phyloP scores from a whole-genome alignment of 2,888 invertebrate genomes.

The Cantharis nigra region DNA sequence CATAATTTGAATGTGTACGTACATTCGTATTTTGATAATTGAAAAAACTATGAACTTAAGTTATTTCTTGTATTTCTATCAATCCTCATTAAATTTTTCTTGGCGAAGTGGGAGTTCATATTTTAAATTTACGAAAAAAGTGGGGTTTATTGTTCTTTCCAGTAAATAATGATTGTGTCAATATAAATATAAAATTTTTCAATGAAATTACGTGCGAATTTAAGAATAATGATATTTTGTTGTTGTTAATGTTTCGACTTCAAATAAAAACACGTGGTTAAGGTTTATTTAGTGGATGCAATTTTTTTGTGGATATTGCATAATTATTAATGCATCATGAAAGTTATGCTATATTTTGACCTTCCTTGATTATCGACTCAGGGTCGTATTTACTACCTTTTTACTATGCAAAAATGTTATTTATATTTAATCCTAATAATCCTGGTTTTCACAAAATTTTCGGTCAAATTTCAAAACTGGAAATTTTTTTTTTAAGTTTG shows the following conservation, averaged over 20 bases:
- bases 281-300: background rate
- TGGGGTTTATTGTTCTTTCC: background rate
- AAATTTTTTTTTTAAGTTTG: background rate
- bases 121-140: background rate
- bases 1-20: background rate
- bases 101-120: constrained; percentile 6
- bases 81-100: constrained; percentile 3
- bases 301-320: constrained; percentile 6
- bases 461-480: background rate
- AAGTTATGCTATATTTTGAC: constrained; percentile 16
- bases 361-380: constrained; percentile 7
- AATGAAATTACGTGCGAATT: constrained; percentile 8
- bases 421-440: too few species aligned
- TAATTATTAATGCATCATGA: constrained; percentile 6
- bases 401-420: too few species aligned
- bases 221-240: background rate
- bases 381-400: constrained; percentile 2
- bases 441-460: background rate
- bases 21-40: background rate
- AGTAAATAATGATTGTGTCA: background rate
- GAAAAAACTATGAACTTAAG: constrained; percentile 1
- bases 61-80: constrained; percentile 14
- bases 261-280: background rate
- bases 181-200: background rate
- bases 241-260: background rate